Evolutionary conservation across 2,113 vertebrate genomes (phyloP).

Genomic region (Xenotilapia longispinis): DNA sequence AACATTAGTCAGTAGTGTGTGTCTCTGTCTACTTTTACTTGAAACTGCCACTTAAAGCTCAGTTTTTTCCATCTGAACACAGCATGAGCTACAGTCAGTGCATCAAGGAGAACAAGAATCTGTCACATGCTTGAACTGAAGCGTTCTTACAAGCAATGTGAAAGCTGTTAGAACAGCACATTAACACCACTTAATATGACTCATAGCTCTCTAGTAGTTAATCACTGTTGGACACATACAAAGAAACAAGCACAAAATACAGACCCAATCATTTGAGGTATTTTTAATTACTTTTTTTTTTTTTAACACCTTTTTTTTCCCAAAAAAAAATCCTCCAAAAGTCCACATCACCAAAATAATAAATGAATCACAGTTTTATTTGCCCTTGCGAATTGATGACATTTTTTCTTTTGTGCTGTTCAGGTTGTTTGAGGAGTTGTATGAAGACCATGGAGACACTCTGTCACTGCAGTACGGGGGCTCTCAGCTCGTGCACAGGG

Average conservation of each 20-base stretch:
- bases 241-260: not conserved
- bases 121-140: not conserved
- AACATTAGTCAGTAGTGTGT: not conserved
- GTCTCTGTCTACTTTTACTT: not conserved
- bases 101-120: not conserved
- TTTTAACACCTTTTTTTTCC: not conserved
- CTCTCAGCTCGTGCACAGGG: slow-evolving; percentile 95
- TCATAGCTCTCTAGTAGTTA: not conserved
- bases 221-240: not conserved
- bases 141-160: not conserved
- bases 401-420: not conserved
- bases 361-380: not conserved
- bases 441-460: slow-evolving; percentile 98
- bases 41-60: not conserved
- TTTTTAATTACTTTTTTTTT: not conserved
- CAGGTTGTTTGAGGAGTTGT: slow-evolving; percentile 96
- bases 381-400: not conserved
- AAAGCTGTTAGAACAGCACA: not conserved
- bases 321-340: not conserved
- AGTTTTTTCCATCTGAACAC: not conserved
- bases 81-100: not conserved
- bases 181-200: not conserved
- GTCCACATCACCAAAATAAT: not conserved
- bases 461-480: slow-evolving; percentile 95
- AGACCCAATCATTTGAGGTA: not conserved